Evolutionary conservation across 1,140 invertebrate species (phyloP), one percentile per base, ranked within the genome.

Genomic region (Episyrphus balteatus): DNA sequence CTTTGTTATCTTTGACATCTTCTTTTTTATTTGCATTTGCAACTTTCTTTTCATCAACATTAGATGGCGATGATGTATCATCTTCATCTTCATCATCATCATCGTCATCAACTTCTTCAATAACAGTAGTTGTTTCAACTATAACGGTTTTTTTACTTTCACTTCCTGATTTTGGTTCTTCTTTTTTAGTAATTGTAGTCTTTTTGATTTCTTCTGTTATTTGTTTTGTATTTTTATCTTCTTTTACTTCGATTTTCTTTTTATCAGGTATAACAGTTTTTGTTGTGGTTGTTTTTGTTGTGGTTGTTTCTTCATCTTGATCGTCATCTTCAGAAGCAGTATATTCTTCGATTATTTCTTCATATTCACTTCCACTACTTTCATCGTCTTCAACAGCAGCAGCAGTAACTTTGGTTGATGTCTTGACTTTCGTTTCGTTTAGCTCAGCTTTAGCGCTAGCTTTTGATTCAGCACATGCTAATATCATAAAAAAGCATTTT

Each of bases 381-480:
- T 61, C 58, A 32, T 66, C 63, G 32, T 51, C 59, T 18, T 50
- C n/a, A n/a, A n/a, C n/a, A n/a, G n/a, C 14, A n/a, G 34, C 12
- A 5, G 5, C 34, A n/a, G 34, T 12, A 36, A 36, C 14, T 36
- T 3, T 36, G 34, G 34, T 36, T 12, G 36, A n/a, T 36, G 13
- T 14, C 32, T 39, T 47, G 36, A 21, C 36, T 47, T 41, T n/a
- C 8, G 34, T n/a, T n/a, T 36, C 12, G 13, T 41, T 18, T 1
- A 67, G 48, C 55, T 70, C 61, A 50, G 61, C 66, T 65, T 55
- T 66, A 50, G 74, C 73, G 50, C 73, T 73, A 46, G 76, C 73
- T 55, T 78, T 75, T 47, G 77, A 70, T 55, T 74, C 73, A 49
- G 75, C 73, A 62, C 77, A 78, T 51, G 75, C 77, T 79, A 45